Evolutionary conservation across 2,888 invertebrate species (phyloP), one percentile per base, ranked within the genome.

Genomic region (Beris chalybata): DNA sequence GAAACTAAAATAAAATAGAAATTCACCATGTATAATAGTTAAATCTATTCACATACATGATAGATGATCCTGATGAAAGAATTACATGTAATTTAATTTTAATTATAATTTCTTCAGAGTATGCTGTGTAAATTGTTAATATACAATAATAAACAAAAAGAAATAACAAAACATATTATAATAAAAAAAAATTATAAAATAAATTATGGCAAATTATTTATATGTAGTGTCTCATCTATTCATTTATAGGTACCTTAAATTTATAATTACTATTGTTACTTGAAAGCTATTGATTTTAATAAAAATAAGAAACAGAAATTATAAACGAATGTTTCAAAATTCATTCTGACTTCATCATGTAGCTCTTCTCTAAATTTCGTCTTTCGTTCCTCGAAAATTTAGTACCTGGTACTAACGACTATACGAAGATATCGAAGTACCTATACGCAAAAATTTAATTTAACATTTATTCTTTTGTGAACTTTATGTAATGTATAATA

Each of bases 111-210:
- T 30, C 58, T 31, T 13, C 43, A 47, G 4, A 47, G 12, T 61
- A 61, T 52, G 52, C 50, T 61, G 52, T 61, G 61, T 61, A 61
- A 50, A 61, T 61, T 61, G 61, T 52, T 61, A 61, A 52, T 50
- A 61, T 52, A 52, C 15, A 38, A 38, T 38, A 38, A 38, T 38
- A 38, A 38, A 7, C 15, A 44, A 44, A 57, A 44, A 45, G 43
- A 57, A 68, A 15, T 65, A 44, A 65, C 44, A 64, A 54, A 56
- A 50, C 55, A 61, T 32, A 66, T 45, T 54, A 53, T 38, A 59
- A 12, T 52, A 59, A 68, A 56, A 30, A 45, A 65, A 54, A 48
- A 48, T 58, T 58, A 32, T 54, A 52, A 64, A 59, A 58, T 45
- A 47, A 32, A 59, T 59, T 31, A 61, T 52, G 50, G 61, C 52